Evolutionary conservation across 2,113 vertebrate species (phyloP).

Genomic region (Sialia sialis): DNA sequence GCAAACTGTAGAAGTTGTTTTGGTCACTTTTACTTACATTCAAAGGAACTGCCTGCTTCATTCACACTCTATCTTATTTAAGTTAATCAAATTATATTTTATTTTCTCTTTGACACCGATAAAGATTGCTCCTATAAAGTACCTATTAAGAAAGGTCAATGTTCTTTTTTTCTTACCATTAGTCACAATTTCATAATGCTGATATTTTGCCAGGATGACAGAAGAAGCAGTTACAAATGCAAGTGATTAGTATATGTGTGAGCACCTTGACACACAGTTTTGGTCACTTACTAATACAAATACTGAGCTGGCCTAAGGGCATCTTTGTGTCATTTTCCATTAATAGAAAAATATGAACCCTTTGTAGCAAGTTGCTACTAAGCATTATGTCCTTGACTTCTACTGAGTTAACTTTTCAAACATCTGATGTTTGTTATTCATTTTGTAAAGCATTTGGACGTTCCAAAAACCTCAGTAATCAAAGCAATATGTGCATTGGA

Average conservation of each 20-base stretch:
- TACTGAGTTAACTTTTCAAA: slow-evolving; percentile 21
- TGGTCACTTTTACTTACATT: slow-evolving; percentile 6
- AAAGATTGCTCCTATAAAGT: slow-evolving; percentile 24
- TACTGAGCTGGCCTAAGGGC: slow-evolving; percentile 33
- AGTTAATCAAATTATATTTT: slow-evolving; percentile 27
- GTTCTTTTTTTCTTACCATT: slow-evolving; percentile 30
- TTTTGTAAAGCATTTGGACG: background rate
- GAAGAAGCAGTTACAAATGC: slow-evolving; percentile 61
- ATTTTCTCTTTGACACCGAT: slow-evolving; percentile 41
- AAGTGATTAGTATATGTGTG: slow-evolving; percentile 33
- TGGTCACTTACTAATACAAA: slow-evolving; percentile 63
- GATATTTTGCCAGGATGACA: slow-evolving; percentile 53
- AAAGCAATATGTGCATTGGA: background rate
- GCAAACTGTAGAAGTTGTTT: background rate
- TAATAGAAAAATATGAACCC: slow-evolving; percentile 40
- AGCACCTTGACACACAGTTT: slow-evolving; percentile 39
- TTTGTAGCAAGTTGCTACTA: slow-evolving; percentile 52
- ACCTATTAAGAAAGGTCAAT: slow-evolving; percentile 20
- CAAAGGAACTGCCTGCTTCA: background rate
- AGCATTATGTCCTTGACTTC: slow-evolving; percentile 38
- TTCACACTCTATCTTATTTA: slow-evolving; percentile 23
- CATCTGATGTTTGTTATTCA: slow-evolving; percentile 44
- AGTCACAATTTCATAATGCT: slow-evolving; percentile 58
- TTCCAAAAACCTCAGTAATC: slow-evolving; percentile 13
- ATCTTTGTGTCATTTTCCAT: slow-evolving; percentile 52